These are phyloP conservation scores for Drosophila elegans DNA, from an alignment of 1,140 invertebrate genomes.

Conservation along the genomic window DNA sequence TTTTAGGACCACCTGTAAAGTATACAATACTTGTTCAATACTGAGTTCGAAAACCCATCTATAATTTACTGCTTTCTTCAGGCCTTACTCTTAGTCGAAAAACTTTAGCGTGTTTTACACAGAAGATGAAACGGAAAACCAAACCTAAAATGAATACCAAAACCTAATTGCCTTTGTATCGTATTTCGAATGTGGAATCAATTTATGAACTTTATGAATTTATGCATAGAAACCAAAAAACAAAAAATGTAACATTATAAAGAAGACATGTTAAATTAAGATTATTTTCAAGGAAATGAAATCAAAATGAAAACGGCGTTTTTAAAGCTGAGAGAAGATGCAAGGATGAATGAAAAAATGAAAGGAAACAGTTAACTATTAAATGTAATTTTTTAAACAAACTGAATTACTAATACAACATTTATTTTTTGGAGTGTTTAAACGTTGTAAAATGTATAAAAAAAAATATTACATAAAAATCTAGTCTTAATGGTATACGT, in stretches of 20 bases:
- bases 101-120: slow-evolving; percentile 52
- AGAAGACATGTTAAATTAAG: slow-evolving; percentile 59
- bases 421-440: slow-evolving; percentile 84
- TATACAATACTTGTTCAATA: slow-evolving; percentile 69
- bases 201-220: slow-evolving; percentile 76
- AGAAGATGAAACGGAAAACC: slow-evolving; percentile 36
- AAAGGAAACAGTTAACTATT: slow-evolving; percentile 81
- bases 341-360: slow-evolving; percentile 50
- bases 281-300: slow-evolving; percentile 72
- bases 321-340: slow-evolving; percentile 32
- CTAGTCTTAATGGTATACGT: slow-evolving; percentile 56
- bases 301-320: slow-evolving; percentile 62
- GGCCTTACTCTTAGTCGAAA: slow-evolving; percentile 52
- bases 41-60: slow-evolving; percentile 42
- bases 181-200: slow-evolving; percentile 75
- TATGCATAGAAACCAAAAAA: slow-evolving; percentile 59
- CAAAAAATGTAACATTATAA: slow-evolving; percentile 22
- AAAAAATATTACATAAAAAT: slow-evolving; percentile 37
- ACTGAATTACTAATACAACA: slow-evolving; percentile 74
- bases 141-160: slow-evolving; percentile 45
- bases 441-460: slow-evolving; percentile 76
- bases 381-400: slow-evolving; percentile 76
- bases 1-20: slow-evolving; percentile 70
- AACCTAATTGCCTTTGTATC: slow-evolving; percentile 81
- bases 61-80: slow-evolving; percentile 31